Conservation (phyloP, 2,888 invertebrate genomes). For the Philereme vetulata region DNA sequence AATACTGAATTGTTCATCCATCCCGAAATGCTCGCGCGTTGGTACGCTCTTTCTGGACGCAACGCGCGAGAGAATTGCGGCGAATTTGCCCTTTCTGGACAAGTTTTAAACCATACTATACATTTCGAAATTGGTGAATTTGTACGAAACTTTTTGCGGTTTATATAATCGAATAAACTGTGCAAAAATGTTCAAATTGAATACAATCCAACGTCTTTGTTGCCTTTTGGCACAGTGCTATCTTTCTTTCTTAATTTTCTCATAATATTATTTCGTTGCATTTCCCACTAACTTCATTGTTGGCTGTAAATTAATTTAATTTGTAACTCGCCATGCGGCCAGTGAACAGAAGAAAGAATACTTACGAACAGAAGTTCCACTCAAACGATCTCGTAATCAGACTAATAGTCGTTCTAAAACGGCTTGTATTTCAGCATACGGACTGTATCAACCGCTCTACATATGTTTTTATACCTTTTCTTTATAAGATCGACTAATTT, state of each 20-base stretch:
- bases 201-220: conserved; percentile 7
- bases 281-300: conserved; percentile 44
- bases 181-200: background rate
- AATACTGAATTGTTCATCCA: too few species aligned
- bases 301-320: conserved; percentile 66
- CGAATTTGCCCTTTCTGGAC: too few species aligned
- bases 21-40: too few species aligned
- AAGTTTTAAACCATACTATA: too few species aligned
- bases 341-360: conserved; percentile 30
- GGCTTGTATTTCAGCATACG: too few species aligned
- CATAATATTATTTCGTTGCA: conserved; percentile 26
- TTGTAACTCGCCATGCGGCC: conserved; percentile 60
- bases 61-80: too few species aligned
- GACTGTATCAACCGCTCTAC: too few species aligned
- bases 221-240: conserved; percentile 6
- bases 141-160: background rate
- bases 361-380: background rate
- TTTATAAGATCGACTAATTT: too few species aligned
- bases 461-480: too few species aligned
- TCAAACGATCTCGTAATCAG: background rate
- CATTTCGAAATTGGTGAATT: too few species aligned
- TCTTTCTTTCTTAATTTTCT: conserved; percentile 16
- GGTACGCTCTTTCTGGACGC: too few species aligned
- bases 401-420: too few species aligned
- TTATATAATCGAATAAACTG: background rate